Percentiles rank a stretch among this genome's conserved stretches.
phyloP scores from a whole-genome alignment of 2,797 vertebrate species.

The Manis pentadactyla region DNA sequence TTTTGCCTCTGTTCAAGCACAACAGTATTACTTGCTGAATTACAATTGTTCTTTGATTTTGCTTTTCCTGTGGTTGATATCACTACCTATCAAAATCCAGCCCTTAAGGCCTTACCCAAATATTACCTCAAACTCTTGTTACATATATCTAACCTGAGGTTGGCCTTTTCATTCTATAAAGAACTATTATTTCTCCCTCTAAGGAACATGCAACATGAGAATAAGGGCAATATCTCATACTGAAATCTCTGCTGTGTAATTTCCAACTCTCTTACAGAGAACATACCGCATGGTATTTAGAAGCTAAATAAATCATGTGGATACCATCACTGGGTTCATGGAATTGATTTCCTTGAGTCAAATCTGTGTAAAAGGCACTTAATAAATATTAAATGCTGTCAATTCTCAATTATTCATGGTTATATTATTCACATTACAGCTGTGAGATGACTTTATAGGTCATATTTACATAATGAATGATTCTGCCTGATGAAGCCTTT shows the following conservation, averaged over 20 bases:
- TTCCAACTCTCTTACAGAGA: slow-evolving; percentile 20
- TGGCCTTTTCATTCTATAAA: slow-evolving; percentile 56
- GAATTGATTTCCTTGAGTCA: slow-evolving; percentile 58
- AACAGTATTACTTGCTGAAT: neutral
- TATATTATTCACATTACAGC: slow-evolving; percentile 67
- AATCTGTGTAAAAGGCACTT: slow-evolving; percentile 61
- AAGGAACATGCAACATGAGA: slow-evolving; percentile 37
- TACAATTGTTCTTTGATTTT: neutral
- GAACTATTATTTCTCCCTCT: slow-evolving; percentile 8
- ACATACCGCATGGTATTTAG: slow-evolving; percentile 13
- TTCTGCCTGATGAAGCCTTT: slow-evolving; percentile 33
- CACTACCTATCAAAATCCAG: neutral
- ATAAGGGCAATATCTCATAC: neutral
- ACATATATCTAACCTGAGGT: neutral
- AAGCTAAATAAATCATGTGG: slow-evolving; percentile 37
- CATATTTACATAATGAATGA: slow-evolving; percentile 77
- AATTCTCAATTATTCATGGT: slow-evolving; percentile 76
- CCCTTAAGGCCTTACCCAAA: neutral
- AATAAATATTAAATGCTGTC: slow-evolving; percentile 78
- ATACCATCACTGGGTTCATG: slow-evolving; percentile 6
- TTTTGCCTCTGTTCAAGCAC: neutral
- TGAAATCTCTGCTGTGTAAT: neutral
- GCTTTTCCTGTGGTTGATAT: neutral
- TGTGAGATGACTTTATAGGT: slow-evolving; percentile 67
- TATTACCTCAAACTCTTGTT: neutral